Conservation (phyloP, 2,797 vertebrate species). For the Peromyscus melanophrys region DNA sequence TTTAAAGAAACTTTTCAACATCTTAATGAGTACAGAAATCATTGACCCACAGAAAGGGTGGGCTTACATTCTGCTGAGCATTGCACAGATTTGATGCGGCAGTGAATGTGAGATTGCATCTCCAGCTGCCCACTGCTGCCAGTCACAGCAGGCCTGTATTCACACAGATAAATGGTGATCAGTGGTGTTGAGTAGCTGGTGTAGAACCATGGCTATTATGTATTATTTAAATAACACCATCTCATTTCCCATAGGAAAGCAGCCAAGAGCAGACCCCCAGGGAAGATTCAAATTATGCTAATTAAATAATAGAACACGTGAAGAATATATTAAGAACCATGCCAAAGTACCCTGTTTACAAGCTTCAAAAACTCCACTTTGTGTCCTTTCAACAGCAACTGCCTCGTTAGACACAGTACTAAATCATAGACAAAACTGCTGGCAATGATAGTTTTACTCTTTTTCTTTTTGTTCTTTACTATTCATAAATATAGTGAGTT, state of each 20-base stretch:
- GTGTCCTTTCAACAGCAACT: constrained; percentile 42
- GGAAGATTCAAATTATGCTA: constrained; percentile 18
- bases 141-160: constrained; percentile 5
- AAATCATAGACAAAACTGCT: neutral
- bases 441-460: neutral
- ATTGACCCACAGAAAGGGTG: neutral
- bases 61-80: neutral
- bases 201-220: neutral
- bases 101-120: neutral
- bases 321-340: neutral
- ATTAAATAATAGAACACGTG: constrained; percentile 27
- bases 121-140: neutral
- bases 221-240: constrained; percentile 21
- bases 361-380: neutral
- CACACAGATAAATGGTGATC: neutral
- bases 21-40: neutral
- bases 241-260: neutral
- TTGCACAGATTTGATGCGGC: neutral
- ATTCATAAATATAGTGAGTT: neutral
- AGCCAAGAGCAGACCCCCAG: neutral
- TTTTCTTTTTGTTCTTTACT: neutral
- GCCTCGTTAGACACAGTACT: neutral
- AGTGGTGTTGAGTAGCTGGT: neutral
- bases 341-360: neutral
- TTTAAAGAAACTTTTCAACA: neutral